Percentiles rank a stretch among this genome's conserved stretches.
Conservation (phyloP, 2,888 invertebrate genomes). For the Sphecodes monilicornis region DNA sequence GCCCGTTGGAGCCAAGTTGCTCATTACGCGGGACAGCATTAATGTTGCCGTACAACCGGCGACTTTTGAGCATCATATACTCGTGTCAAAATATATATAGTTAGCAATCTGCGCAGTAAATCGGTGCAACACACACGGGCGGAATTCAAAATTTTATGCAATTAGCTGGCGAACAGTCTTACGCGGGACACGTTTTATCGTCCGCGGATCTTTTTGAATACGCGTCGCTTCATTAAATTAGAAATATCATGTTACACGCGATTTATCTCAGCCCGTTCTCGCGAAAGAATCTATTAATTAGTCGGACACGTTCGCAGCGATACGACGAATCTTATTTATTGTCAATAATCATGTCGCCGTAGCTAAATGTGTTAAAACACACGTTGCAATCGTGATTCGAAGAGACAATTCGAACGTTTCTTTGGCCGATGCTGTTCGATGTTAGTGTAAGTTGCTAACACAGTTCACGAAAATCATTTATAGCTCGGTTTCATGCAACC, state of each 20-base stretch:
- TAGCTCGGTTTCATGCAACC: background rate
- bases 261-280: background rate
- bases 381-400: background rate
- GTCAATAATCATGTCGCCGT: background rate
- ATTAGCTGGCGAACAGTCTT: constrained; percentile 40
- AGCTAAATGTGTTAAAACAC: background rate
- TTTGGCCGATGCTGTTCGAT: background rate
- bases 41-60: constrained; percentile 72
- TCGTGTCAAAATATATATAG: constrained; percentile 67
- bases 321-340: background rate
- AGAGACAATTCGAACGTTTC: background rate
- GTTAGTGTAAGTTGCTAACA: background rate
- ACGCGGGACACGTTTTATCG: constrained; percentile 39
- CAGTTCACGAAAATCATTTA: background rate
- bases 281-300: background rate
- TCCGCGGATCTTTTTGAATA: constrained; percentile 14
- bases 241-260: constrained; percentile 23
- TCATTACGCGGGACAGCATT: constrained; percentile 83
- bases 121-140: constrained; percentile 41
- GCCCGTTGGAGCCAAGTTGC: constrained; percentile 83
- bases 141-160: constrained; percentile 54
- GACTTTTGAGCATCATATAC: constrained; percentile 64
- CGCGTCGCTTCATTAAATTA: constrained; percentile 30
- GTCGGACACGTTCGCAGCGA: background rate
- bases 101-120: constrained; percentile 60